phyloP scores from a whole-genome alignment of 2,888 invertebrate genomes.

The Cyclophora punctaria region DNA sequence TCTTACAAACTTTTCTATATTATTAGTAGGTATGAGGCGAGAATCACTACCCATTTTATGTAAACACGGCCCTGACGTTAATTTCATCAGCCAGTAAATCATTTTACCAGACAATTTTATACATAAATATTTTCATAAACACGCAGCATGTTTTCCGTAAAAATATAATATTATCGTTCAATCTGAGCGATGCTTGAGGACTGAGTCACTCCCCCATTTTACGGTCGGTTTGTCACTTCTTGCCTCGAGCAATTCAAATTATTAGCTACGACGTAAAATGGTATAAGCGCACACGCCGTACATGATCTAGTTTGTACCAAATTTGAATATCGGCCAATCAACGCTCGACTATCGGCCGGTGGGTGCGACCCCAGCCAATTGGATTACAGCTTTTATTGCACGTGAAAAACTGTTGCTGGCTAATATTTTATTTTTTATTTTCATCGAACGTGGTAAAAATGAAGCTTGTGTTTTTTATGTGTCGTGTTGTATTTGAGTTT shows the following conservation, averaged over 20 bases:
- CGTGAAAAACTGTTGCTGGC: slow-evolving; percentile 28
- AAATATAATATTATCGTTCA: slow-evolving; percentile 13
- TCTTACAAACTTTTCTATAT: too few relatives aligned
- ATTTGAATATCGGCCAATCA: slow-evolving; percentile 74
- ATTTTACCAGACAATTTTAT: too few relatives aligned
- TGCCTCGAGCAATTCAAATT: slow-evolving; percentile 55
- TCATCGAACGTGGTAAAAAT: slow-evolving; percentile 1
- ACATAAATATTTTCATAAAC: too few relatives aligned
- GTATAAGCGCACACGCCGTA: slow-evolving; percentile 52
- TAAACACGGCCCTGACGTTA: too few relatives aligned
- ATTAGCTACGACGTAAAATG: slow-evolving; percentile 63
- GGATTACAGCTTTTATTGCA: slow-evolving; percentile 46
- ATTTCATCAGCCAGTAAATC: too few relatives aligned
- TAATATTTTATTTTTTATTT: slow-evolving; percentile 17
- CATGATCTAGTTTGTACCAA: slow-evolving; percentile 55
- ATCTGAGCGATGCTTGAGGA: slow-evolving; percentile 17
- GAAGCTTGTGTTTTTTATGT: too few relatives aligned
- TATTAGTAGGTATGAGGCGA: too few relatives aligned
- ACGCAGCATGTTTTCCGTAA: neutral
- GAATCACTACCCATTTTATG: too few relatives aligned
- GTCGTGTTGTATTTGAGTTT: too few relatives aligned
- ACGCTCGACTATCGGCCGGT: slow-evolving; percentile 41
- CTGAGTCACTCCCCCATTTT: slow-evolving; percentile 56
- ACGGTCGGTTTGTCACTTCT: slow-evolving; percentile 44
- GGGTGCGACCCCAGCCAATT: slow-evolving; percentile 51